These are phyloP conservation scores for Natator depressus DNA, from an alignment of 2,113 vertebrate genomes.

Conservation along the genomic window DNA sequence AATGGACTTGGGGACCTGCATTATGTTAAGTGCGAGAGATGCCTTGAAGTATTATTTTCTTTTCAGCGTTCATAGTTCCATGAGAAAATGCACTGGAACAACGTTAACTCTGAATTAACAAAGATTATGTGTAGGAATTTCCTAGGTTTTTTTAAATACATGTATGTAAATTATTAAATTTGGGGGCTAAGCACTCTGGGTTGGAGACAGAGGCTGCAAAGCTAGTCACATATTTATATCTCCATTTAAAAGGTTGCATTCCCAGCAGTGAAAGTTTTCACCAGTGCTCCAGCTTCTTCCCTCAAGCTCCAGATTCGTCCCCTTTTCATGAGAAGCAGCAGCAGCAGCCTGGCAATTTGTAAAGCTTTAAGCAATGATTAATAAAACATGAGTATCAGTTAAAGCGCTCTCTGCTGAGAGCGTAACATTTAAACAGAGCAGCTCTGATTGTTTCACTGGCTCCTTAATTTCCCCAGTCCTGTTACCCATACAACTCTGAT, in stretches of 20 bases:
- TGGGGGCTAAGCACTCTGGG: neutral
- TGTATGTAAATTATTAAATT: neutral
- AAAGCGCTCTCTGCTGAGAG: slow-evolving; percentile 41
- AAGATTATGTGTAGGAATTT: neutral
- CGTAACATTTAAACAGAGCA: slow-evolving; percentile 36
- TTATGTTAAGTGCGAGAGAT: neutral
- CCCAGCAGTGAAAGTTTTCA: neutral
- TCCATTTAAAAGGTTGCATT: neutral
- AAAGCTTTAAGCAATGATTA: neutral
- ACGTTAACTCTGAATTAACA: neutral
- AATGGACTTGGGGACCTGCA: neutral
- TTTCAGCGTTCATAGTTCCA: neutral
- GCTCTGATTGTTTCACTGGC: neutral
- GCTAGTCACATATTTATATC: neutral
- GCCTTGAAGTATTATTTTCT: neutral
- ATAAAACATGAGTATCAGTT: neutral
- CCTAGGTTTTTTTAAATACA: neutral
- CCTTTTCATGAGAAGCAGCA: fast-evolving
- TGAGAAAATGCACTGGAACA: neutral
- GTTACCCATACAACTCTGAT: neutral
- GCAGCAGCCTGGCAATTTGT: neutral
- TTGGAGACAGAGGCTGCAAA: fast-evolving
- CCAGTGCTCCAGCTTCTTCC: neutral
- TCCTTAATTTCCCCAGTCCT: neutral
- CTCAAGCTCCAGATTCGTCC: neutral